Percentiles rank a stretch among this genome's conserved stretches.
Conservation (phyloP, 2,797 vertebrate genomes). For the Oreortyx pictus region DNA sequence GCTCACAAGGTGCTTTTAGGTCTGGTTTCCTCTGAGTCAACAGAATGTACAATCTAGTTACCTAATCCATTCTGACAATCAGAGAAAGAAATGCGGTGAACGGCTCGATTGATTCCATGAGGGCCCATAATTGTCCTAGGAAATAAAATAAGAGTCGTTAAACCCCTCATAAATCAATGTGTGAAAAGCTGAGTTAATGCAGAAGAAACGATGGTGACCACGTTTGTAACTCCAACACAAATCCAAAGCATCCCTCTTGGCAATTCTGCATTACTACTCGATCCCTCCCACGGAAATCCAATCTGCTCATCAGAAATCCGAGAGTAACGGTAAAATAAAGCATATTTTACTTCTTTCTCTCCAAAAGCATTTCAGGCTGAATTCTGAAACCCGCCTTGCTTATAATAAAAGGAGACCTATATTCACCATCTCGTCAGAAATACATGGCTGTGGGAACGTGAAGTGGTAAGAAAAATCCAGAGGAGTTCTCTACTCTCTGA, state of each 20-base stretch:
- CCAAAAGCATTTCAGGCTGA: background rate
- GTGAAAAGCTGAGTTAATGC: background rate
- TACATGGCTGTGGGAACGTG: background rate
- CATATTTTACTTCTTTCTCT: background rate
- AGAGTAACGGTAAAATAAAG: background rate
- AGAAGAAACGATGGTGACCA: background rate
- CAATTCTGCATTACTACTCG: background rate
- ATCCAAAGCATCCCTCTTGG: background rate
- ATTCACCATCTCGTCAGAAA: background rate
- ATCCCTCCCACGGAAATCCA: background rate
- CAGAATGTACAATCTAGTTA: conserved; percentile 57
- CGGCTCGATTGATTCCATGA: conserved; percentile 86
- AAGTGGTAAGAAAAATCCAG: background rate
- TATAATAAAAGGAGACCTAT: background rate
- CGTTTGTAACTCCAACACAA: background rate
- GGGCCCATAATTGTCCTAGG: conserved; percentile 89
- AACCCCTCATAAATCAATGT: background rate
- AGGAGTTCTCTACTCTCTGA: background rate
- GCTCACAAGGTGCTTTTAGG: background rate
- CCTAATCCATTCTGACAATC: conserved; percentile 88
- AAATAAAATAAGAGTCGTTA: conserved; percentile 12
- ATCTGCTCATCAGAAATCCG: background rate
- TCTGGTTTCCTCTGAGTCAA: background rate
- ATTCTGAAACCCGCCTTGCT: background rate
- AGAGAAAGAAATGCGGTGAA: conserved; percentile 84